These are phyloP conservation scores for Arge pagana DNA, from an alignment of 2,888 invertebrate genomes.

Conservation along the genomic window DNA sequence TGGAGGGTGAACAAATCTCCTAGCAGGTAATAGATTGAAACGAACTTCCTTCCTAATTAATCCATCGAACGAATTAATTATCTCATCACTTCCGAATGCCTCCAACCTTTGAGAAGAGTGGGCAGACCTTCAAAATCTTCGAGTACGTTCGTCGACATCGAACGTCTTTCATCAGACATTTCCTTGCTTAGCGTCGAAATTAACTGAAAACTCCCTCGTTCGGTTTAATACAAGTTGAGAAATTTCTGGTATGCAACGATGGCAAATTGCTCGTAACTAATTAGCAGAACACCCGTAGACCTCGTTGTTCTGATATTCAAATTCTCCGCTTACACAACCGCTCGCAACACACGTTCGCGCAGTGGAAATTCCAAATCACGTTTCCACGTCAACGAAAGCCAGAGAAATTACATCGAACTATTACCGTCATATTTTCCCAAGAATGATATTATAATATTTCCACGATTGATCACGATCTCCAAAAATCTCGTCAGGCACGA, in stretches of 20 bases:
- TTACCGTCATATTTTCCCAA: too few relatives aligned
- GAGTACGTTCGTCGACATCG: conserved; percentile 1
- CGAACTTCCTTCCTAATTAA: conserved; percentile 5
- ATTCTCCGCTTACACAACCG: too few relatives aligned
- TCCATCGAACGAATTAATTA: background rate
- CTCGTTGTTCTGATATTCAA: too few relatives aligned
- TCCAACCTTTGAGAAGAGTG: background rate
- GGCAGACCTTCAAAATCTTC: background rate
- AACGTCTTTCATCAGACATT: conserved; percentile 6
- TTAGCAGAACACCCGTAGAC: conserved; percentile 3
- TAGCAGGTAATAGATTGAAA: too few relatives aligned
- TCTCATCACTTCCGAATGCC: background rate
- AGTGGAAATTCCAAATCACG: too few relatives aligned
- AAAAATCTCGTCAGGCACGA: too few relatives aligned
- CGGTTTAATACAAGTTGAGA: conserved; percentile 7
- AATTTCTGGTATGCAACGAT: background rate
- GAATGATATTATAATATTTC: too few relatives aligned
- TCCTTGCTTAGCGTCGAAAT: conserved; percentile 1
- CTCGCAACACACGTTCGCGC: too few relatives aligned
- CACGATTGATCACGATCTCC: too few relatives aligned
- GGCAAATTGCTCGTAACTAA: conserved; percentile 8
- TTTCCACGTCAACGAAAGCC: too few relatives aligned
- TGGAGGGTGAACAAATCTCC: too few relatives aligned
- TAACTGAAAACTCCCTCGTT: background rate
- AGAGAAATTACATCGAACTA: too few relatives aligned